These are phyloP conservation scores for Gobio gobio DNA, from an alignment of 2,113 vertebrate species.

Conservation along the genomic window DNA sequence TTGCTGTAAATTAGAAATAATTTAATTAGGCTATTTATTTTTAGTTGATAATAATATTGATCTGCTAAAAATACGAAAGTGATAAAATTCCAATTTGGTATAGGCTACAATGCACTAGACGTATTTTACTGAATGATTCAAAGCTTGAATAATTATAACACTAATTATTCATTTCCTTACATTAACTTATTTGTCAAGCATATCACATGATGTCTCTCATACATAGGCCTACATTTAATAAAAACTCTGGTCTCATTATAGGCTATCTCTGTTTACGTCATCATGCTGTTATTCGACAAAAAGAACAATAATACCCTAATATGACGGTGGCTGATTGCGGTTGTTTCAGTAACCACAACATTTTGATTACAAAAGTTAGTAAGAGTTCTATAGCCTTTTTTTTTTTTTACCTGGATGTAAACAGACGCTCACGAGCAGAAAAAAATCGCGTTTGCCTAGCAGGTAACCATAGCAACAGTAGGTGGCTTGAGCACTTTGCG, in stretches of 20 bases:
- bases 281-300: neutral
- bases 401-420: neutral
- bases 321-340: neutral
- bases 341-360: neutral
- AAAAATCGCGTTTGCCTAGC: too few relatives aligned
- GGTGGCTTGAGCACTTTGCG: neutral
- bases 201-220: neutral
- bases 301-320: neutral
- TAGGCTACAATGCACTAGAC: neutral
- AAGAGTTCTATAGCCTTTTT: neutral
- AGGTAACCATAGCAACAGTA: constrained; percentile 23
- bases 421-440: neutral
- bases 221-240: neutral
- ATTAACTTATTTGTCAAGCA: neutral
- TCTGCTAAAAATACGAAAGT: neutral
- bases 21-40: neutral
- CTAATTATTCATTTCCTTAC: neutral
- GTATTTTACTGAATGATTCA: neutral
- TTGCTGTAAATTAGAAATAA: neutral
- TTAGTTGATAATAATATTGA: neutral
- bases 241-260: neutral
- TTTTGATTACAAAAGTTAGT: neutral
- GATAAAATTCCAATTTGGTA: neutral
- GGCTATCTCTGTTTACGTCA: neutral
- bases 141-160: neutral